Base-by-base conservation (phyloP, 2,797 vertebrate species). In the Sardinella longiceps region DNA sequence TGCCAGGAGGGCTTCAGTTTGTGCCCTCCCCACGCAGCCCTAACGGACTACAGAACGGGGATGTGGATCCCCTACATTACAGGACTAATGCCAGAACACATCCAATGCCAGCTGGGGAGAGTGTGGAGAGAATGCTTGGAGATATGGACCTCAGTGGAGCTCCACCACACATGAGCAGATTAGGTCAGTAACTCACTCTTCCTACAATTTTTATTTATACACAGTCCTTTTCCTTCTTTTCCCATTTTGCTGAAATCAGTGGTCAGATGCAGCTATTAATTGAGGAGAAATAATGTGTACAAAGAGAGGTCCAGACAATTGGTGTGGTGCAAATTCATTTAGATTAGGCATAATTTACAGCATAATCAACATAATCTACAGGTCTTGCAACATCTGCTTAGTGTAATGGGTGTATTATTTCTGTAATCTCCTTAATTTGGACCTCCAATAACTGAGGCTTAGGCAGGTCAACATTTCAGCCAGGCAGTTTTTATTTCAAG, bases 41-140 rank as follows among this genome's bases (percentile, higher is more conserved):
- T n/a, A 97, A 96, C 2, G 96, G 97, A 88, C 85, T 98, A 80
- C 96, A 96, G 87, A 99, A 98, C 0, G 98, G 98, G 90, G 97
- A 97, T 2, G 95, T 93, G 85, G 96, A 96, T 0, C 92, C 96
- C 74, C 88, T 93, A 48, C 88, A 95, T 89, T 98, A 97, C 93
- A 96, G 96, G 90, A 93, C 96, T 5, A 95, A 95, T 86, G 93
- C 96, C 30, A 90, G 87, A 86, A 86, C 93, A 50, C 94, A 93
- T 28, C 85, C 89, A 84, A 86, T 90, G 77, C 88, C 93, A 30
- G 85, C 80, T 83, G 92, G 51, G 51, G 51, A 93, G 15, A 94
- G 92, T 81, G 94, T 94, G 50, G 93, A 95, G 7, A 94, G 94
- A 84, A 92, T 96, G 83, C 87, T 94, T 5, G 90, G 91, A 30